Conservation (phyloP, 2,888 invertebrate genomes). For the Cinara cedri region DNA sequence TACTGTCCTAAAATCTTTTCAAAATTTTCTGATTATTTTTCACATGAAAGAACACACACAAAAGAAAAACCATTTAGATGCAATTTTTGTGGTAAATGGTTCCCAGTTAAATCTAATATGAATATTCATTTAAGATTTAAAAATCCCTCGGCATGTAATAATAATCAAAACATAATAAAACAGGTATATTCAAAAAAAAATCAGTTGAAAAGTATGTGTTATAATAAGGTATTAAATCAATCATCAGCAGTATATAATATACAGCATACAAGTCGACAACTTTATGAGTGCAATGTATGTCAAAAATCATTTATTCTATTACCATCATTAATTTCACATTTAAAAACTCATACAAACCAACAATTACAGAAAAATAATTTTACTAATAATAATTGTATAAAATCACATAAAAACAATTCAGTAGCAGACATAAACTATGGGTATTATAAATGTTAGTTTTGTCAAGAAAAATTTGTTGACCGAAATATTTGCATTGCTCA, state of each 20-base stretch:
- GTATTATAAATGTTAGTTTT: conserved; percentile 12
- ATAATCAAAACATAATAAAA: not conserved
- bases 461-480: conserved; percentile 27
- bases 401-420: not conserved
- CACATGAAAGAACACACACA: conserved; percentile 31
- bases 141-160: not conserved
- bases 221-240: not conserved
- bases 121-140: conserved; percentile 29
- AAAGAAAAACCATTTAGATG: conserved; percentile 34
- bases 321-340: not conserved
- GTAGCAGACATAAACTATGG: too few species aligned
- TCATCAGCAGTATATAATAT: not conserved
- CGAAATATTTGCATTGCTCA: conserved; percentile 3
- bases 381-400: not conserved
- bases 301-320: not conserved
- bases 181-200: not conserved
- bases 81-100: conserved; percentile 36
- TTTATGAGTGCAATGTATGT: conserved; percentile 12
- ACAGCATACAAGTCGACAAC: not conserved
- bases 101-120: conserved; percentile 28
- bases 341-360: not conserved
- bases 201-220: not conserved
- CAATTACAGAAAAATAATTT: not conserved
- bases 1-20: conserved; percentile 37
- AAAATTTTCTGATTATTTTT: conserved; percentile 22